phyloP scores from a whole-genome alignment of 2,888 invertebrate genomes.

The Eumerus sabulonum region DNA sequence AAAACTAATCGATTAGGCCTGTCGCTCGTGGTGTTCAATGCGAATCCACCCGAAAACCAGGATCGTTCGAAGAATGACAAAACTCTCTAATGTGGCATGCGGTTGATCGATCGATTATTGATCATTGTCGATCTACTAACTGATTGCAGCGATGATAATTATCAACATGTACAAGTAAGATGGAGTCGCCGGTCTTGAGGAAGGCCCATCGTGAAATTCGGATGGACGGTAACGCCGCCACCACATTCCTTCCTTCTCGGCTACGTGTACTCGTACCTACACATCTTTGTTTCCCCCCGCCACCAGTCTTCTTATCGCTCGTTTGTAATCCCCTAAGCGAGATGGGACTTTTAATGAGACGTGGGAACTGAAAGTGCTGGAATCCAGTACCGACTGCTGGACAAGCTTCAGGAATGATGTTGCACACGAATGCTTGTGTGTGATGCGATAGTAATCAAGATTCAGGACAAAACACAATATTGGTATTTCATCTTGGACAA shows the following conservation, averaged over 20 bases:
- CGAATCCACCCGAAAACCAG: slow-evolving; percentile 30
- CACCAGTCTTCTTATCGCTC: slow-evolving; percentile 55
- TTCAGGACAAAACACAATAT: slow-evolving; percentile 32
- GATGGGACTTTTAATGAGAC: slow-evolving; percentile 75
- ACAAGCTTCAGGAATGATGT: slow-evolving; percentile 58
- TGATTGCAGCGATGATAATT: slow-evolving; percentile 56
- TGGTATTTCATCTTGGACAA: slow-evolving; percentile 35
- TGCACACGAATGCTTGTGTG: slow-evolving; percentile 48
- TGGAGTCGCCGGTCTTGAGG: background rate
- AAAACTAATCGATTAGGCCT: slow-evolving; percentile 71
- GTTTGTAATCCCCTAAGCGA: slow-evolving; percentile 63
- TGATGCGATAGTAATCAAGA: slow-evolving; percentile 48
- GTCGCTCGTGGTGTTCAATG: slow-evolving; percentile 46
- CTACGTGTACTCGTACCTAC: slow-evolving; percentile 48
- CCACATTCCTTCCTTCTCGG: slow-evolving; percentile 54
- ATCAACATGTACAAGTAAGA: slow-evolving; percentile 31
- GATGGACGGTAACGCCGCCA: slow-evolving; percentile 1
- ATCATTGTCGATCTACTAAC: slow-evolving; percentile 44
- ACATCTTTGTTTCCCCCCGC: slow-evolving; percentile 25
- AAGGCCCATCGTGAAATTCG: slow-evolving; percentile 3
- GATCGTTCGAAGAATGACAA: slow-evolving; percentile 18
- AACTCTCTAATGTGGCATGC: slow-evolving; percentile 35
- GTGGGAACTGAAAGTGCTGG: slow-evolving; percentile 70
- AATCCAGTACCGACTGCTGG: slow-evolving; percentile 54
- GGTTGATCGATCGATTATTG: slow-evolving; percentile 68